phyloP scores from a whole-genome alignment of 2,888 invertebrate genomes.

The Ichneumoninae sp. region DNA sequence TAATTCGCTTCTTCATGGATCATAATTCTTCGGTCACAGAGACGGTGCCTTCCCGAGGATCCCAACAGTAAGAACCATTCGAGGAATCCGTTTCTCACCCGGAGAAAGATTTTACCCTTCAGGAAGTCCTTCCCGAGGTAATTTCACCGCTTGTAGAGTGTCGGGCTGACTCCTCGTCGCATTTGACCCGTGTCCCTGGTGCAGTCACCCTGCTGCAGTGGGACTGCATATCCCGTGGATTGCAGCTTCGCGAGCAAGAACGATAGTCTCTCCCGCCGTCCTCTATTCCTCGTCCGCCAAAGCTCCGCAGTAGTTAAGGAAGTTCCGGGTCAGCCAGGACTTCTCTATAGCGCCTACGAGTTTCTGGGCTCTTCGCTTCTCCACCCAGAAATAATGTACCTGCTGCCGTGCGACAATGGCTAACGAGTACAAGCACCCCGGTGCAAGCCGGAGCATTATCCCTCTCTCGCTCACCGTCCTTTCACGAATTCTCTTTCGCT shows the following conservation, averaged over 20 bases:
- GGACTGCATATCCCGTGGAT: slow-evolving; percentile 40
- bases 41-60: not conserved
- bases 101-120: not conserved
- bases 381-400: slow-evolving; percentile 67
- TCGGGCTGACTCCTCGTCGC: slow-evolving; percentile 40
- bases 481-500: slow-evolving; percentile 57
- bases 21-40: no score
- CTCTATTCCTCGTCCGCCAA: not conserved
- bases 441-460: slow-evolving; percentile 4
- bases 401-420: slow-evolving; percentile 70
- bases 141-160: slow-evolving; percentile 44
- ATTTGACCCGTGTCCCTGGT: slow-evolving; percentile 49
- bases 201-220: slow-evolving; percentile 50
- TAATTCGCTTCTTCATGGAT: no score
- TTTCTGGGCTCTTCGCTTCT: slow-evolving; percentile 53
- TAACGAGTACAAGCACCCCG: slow-evolving; percentile 70
- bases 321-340: slow-evolving; percentile 69
- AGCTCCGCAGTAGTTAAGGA: slow-evolving; percentile 66
- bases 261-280: not conserved
- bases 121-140: slow-evolving; percentile 24
- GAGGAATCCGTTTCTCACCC: not conserved
- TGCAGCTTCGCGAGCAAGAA: slow-evolving; percentile 32
- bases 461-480: slow-evolving; percentile 19
- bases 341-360: slow-evolving; percentile 50
- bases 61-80: not conserved